Percentiles rank a stretch among this genome's conserved stretches.
Evolutionary conservation across 2,113 vertebrate species (phyloP).

Genomic region (Mustela lutreola): DNA sequence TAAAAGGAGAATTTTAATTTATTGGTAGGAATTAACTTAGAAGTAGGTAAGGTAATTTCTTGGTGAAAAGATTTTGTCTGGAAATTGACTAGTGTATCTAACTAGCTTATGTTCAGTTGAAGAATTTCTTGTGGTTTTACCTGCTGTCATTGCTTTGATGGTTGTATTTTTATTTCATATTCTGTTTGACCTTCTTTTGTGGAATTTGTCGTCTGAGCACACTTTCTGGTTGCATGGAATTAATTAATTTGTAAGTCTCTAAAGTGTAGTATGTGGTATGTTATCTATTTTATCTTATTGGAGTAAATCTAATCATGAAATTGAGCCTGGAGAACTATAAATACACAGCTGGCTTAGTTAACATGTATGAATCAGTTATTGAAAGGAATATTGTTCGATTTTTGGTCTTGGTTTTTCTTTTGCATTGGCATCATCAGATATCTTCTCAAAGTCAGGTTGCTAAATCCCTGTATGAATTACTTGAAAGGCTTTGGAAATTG

Average conservation of each 20-base stretch:
- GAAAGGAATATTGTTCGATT: conserved; percentile 41
- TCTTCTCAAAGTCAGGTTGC: background rate
- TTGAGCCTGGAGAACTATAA: conserved; percentile 22
- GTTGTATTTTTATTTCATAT: conserved; percentile 54
- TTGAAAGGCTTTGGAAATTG: conserved; percentile 48
- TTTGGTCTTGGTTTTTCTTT: conserved; percentile 3
- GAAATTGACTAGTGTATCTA: conserved; percentile 24
- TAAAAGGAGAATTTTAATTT: conserved; percentile 12
- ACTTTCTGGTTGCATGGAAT: conserved; percentile 22
- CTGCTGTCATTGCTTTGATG: conserved; percentile 50
- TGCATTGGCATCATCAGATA: background rate
- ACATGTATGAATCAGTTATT: background rate
- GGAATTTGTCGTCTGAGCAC: conserved; percentile 19
- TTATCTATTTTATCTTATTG: conserved; percentile 20
- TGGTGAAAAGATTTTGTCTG: conserved; percentile 30
- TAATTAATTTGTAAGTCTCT: conserved; percentile 32
- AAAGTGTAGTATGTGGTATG: background rate
- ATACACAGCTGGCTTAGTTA: background rate
- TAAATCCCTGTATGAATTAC: conserved; percentile 39
- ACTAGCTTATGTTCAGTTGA: conserved; percentile 54
- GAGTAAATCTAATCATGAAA: conserved; percentile 43
- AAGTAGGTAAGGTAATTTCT: conserved; percentile 64
- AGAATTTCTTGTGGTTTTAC: conserved; percentile 40
- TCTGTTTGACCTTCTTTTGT: conserved; percentile 67
- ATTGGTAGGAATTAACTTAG: conserved; percentile 59